Percentiles rank a stretch among this genome's conserved stretches.
These are phyloP conservation scores for Odontomyia ornata DNA, from an alignment of 2,888 invertebrate genomes.

Conservation along the genomic window DNA sequence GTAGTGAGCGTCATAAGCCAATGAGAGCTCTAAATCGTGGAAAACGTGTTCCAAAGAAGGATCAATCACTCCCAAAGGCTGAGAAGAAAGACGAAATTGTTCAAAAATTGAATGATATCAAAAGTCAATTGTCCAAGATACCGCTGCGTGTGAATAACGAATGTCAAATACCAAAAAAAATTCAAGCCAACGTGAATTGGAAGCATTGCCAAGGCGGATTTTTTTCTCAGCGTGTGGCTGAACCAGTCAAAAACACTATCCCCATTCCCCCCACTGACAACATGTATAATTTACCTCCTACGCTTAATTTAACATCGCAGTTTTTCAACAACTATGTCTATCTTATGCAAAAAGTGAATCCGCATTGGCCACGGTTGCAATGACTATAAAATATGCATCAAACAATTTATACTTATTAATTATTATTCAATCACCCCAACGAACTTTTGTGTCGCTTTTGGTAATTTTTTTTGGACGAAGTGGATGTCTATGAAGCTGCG, in stretches of 20 bases:
- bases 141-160: constrained; percentile 17
- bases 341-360: constrained; percentile 32
- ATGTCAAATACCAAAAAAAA: background rate
- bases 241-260: background rate
- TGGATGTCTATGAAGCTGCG: constrained; percentile 29
- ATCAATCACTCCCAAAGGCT: background rate
- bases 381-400: background rate
- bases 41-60: background rate
- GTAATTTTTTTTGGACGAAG: constrained; percentile 10
- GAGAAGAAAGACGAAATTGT: background rate
- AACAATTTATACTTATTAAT: constrained; percentile 4
- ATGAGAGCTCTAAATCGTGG: background rate
- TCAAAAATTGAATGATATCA: background rate
- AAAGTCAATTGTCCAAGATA: background rate
- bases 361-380: constrained; percentile 17
- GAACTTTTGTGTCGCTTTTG: background rate
- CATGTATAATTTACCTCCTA: background rate
- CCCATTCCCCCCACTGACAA: background rate
- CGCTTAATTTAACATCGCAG: constrained; percentile 28
- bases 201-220: background rate
- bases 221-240: background rate
- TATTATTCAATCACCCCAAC: constrained; percentile 9
- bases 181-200: background rate
- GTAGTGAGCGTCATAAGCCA: background rate
- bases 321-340: constrained; percentile 18